A percentile compares a stretch with the other conserved stretches of the same genome.
phyloP scores from a whole-genome alignment of 2,797 vertebrate genomes.

The Leucoraja ocellata region DNA sequence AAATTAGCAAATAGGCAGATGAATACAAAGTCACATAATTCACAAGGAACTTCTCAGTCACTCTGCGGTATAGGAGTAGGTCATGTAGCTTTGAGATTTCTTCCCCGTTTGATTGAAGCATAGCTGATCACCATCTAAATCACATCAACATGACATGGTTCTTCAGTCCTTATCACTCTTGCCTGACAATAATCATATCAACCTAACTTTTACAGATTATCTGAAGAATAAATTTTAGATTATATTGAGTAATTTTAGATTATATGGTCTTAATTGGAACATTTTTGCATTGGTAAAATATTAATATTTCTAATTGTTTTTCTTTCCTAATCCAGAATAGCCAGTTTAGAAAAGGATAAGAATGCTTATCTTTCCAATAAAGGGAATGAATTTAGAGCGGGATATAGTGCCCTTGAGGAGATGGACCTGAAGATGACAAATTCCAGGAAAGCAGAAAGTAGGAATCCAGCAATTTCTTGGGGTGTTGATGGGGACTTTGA shows the following conservation, averaged over 20 bases:
- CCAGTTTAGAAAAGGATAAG: slow-evolving; percentile 73
- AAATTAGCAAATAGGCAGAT: background rate
- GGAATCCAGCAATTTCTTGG: slow-evolving; percentile 42
- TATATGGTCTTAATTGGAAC: background rate
- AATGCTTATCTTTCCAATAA: slow-evolving; percentile 60
- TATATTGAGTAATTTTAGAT: too few species aligned
- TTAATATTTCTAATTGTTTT: slow-evolving; percentile 25
- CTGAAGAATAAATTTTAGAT: too few species aligned
- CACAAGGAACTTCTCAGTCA: background rate
- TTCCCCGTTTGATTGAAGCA: background rate
- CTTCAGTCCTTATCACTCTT: background rate
- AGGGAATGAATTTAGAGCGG: slow-evolving; percentile 62
- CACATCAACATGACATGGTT: background rate
- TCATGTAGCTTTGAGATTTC: background rate
- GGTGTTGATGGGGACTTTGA: background rate
- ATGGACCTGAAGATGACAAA: slow-evolving; percentile 61
- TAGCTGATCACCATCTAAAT: background rate
- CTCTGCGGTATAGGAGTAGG: background rate
- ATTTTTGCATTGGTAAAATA: background rate
- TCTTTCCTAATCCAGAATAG: slow-evolving; percentile 59
- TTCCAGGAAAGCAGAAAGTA: slow-evolving; percentile 70
- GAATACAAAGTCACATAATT: background rate
- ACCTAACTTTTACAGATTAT: background rate
- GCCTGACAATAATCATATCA: background rate
- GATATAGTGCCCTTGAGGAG: slow-evolving; percentile 64